These are phyloP conservation scores for Casuarius casuarius DNA, from an alignment of 2,113 vertebrate species.

Conservation along the genomic window DNA sequence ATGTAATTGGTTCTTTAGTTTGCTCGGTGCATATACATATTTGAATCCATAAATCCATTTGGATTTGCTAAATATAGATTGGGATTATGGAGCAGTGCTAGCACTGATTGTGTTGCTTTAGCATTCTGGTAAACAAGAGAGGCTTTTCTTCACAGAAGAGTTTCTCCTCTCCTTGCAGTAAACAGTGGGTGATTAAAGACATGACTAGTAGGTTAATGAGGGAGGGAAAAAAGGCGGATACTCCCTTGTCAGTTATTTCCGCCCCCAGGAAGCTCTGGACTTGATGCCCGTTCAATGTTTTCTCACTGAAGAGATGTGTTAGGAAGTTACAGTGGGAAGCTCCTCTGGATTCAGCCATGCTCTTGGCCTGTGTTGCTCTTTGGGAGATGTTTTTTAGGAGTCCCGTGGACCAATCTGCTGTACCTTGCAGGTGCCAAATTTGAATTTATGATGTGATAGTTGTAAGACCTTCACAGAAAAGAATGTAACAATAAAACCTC, in stretches of 20 bases:
- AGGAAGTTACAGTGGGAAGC: background rate
- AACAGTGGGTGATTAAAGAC: background rate
- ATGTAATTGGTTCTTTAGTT: background rate
- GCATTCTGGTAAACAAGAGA: slow-evolving; percentile 28
- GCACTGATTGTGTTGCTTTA: background rate
- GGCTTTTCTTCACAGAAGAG: background rate
- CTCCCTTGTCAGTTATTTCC: background rate
- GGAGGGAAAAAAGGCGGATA: background rate
- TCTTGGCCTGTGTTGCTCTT: background rate
- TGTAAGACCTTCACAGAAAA: background rate
- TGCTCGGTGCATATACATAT: background rate
- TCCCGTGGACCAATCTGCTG: background rate
- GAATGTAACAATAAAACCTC: background rate
- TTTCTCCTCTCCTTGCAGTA: background rate
- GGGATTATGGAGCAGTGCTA: background rate
- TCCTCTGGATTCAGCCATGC: fast-evolving
- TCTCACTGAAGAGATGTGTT: background rate
- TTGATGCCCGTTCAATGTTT: fast-evolving
- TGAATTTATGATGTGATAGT: background rate
- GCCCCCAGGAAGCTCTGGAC: background rate
- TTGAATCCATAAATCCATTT: slow-evolving; percentile 36
- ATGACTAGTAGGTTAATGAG: background rate
- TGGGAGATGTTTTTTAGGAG: background rate
- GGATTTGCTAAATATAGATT: background rate
- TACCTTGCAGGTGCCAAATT: background rate